Evolutionary conservation across 2,113 vertebrate genomes (phyloP).

Genomic region (Paralichthys olivaceus): DNA sequence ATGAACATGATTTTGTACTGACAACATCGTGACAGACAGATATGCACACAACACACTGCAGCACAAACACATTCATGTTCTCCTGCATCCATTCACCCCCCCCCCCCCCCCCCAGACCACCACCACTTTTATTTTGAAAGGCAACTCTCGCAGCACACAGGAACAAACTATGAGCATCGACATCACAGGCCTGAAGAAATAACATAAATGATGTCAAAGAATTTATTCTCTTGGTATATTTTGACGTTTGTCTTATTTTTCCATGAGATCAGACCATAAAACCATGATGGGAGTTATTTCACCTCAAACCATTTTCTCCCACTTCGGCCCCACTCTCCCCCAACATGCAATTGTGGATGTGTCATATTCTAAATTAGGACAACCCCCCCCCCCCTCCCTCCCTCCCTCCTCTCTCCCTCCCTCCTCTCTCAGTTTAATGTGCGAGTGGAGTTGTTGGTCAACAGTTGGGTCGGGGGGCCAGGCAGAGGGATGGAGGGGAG

Average conservation of each 20-base stretch:
- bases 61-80: not conserved
- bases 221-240: not conserved
- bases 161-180: not conserved
- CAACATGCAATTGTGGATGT: constrained; percentile 74
- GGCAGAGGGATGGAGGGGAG: constrained; percentile 42
- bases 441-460: constrained; percentile 81
- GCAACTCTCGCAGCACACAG: not conserved
- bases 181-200: not conserved
- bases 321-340: constrained; percentile 16
- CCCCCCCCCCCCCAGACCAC: too few relatives aligned
- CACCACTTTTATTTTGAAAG: not conserved
- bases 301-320: too few relatives aligned
- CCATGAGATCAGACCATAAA: not conserved
- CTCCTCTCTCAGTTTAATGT: constrained; percentile 68
- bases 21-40: not conserved
- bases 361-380: constrained; percentile 91
- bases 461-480: constrained; percentile 79
- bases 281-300: not conserved
- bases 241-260: not conserved
- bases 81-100: not conserved
- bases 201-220: not conserved
- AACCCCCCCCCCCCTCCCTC: constrained; percentile 25
- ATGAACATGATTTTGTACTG: not conserved
- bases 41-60: not conserved
- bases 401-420: constrained; percentile 59